Percentiles rank a stretch among this genome's conserved stretches.
phyloP scores from a whole-genome alignment of 1,140 invertebrate species.

The Drosophila littoralis region DNA sequence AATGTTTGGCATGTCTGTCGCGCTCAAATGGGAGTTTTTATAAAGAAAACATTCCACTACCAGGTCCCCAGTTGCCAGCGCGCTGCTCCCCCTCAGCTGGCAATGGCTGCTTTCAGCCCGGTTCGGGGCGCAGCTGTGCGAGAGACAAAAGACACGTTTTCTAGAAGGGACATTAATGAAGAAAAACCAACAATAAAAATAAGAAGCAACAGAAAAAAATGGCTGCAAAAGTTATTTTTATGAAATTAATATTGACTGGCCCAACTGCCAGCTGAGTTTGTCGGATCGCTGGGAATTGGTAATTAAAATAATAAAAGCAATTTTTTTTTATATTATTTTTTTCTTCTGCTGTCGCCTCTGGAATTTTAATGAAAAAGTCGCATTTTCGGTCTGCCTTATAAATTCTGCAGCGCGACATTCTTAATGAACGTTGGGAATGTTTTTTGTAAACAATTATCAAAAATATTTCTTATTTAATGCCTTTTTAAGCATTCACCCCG shows the following conservation, averaged over 20 bases:
- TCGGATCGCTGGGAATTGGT: conserved; percentile 63
- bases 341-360: conserved; percentile 43
- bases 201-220: conserved; percentile 31
- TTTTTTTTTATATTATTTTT: conserved; percentile 47
- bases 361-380: conserved; percentile 81
- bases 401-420: conserved; percentile 63
- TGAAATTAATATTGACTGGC: conserved; percentile 80
- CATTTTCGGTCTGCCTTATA: conserved; percentile 51
- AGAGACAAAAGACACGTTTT: conserved; percentile 76
- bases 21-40: conserved; percentile 56
- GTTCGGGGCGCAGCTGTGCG: conserved; percentile 54
- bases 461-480: conserved; percentile 57
- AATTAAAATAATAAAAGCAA: conserved; percentile 83
- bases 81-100: background rate
- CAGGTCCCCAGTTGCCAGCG: conserved; percentile 19
- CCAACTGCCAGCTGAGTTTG: conserved; percentile 61
- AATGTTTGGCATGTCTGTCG: conserved; percentile 66
- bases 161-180: conserved; percentile 58
- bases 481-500: conserved; percentile 61
- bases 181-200: conserved; percentile 32
- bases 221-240: conserved; percentile 71
- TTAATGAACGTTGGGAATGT: conserved; percentile 53
- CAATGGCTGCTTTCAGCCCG: conserved; percentile 15
- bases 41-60: conserved; percentile 51
- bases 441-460: conserved; percentile 75